Conservation (phyloP, 2,797 vertebrate genomes). For the Enteromius unitaeniatus region DNA sequence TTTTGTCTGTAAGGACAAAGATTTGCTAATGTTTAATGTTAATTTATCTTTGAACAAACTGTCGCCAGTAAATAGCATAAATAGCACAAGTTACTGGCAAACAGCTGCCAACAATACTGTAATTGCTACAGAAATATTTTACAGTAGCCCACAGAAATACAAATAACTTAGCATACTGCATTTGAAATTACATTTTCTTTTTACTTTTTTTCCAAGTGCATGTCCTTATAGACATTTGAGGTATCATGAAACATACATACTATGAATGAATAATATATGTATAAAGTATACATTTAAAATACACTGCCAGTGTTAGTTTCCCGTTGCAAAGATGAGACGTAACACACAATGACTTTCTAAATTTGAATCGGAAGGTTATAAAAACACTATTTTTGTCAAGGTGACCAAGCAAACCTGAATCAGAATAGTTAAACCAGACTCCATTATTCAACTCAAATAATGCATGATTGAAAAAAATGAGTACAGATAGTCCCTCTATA, state of each 20-base stretch:
- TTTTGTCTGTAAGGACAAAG: too few species aligned
- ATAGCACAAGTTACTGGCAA: too few species aligned
- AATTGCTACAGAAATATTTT: too few species aligned
- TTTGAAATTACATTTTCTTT: neutral
- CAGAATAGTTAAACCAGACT: slow-evolving; percentile 3
- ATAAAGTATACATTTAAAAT: slow-evolving; percentile 72
- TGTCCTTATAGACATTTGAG: neutral
- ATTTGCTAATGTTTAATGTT: too few species aligned
- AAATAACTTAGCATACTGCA: neutral
- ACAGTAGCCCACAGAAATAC: neutral
- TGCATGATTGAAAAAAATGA: slow-evolving; percentile 26
- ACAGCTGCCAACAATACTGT: too few species aligned
- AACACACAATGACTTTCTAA: slow-evolving; percentile 74
- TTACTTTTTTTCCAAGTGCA: neutral
- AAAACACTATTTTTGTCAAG: slow-evolving; percentile 78
- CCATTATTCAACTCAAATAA: slow-evolving; percentile 18
- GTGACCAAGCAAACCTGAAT: slow-evolving; percentile 38
- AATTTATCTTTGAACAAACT: too few species aligned
- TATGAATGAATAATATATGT: neutral
- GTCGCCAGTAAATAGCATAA: too few species aligned
- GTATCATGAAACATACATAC: neutral
- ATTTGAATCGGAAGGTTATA: slow-evolving; percentile 81
- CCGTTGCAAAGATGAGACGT: neutral
- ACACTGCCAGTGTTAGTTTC: slow-evolving; percentile 54
- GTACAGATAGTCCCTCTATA: slow-evolving; percentile 63